Percentiles rank a stretch among this genome's conserved stretches.
phyloP scores from a whole-genome alignment of 64 coral and sea anemone genomes.

The Montipora foliosa region DNA sequence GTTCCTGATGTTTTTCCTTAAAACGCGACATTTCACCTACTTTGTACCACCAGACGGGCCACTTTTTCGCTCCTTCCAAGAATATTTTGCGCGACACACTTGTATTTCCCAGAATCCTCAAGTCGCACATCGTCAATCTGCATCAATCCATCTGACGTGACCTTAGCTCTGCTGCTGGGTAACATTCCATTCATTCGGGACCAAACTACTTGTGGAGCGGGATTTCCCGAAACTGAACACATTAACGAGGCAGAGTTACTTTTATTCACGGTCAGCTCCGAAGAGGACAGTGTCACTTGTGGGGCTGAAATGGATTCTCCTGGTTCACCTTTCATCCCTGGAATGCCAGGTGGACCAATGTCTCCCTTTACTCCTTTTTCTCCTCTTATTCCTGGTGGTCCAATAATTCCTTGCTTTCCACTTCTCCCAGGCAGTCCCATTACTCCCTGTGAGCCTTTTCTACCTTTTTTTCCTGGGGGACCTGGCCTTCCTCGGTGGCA shows the following conservation, averaged over 20 bases:
- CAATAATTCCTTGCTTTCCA: conserved; percentile 39
- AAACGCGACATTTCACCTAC: background rate
- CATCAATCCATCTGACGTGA: background rate
- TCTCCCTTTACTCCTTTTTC: conserved; percentile 40
- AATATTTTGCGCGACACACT: background rate
- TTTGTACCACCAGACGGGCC: background rate
- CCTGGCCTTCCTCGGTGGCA: background rate
- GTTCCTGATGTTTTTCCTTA: too few species aligned
- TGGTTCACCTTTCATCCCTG: conserved; percentile 46
- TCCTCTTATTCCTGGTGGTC: conserved; percentile 42
- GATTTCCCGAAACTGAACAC: conserved; percentile 17
- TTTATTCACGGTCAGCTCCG: background rate
- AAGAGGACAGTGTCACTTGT: background rate
- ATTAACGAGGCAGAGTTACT: background rate
- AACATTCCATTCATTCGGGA: background rate
- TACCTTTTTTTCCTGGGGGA: background rate
- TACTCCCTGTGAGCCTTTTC: conserved; percentile 1
- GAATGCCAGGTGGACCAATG: conserved; percentile 14
- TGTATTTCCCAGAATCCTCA: conserved; percentile 31
- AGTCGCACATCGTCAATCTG: background rate
- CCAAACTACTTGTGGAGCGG: background rate
- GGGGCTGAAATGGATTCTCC: background rate
- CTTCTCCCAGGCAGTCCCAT: conserved; percentile 15
- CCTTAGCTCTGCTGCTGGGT: conserved; percentile 4
- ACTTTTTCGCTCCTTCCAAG: background rate